Base-by-base conservation (phyloP, 2,888 invertebrate genomes). In the Diogma glabrata region DNA sequence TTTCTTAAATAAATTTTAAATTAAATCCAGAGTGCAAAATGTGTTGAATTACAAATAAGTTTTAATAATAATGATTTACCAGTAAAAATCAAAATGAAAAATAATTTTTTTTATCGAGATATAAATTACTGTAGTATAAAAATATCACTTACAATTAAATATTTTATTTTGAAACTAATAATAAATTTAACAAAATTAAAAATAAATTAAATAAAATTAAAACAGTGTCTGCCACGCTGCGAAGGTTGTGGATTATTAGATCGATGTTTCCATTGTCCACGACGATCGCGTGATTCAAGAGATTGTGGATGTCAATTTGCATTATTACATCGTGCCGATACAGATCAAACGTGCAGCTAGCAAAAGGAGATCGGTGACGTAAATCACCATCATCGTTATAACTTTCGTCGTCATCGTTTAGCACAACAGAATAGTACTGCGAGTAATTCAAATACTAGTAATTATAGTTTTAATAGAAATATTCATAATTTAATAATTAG, bases 281-380 rank as follows among this genome's bases (percentile, higher is more conserved):
- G 85, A 63, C 79, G 84, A 68, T 76, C 79, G 69, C 74, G 78
- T 60, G 79, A 80, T 59, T 48, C 48, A 14, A 82, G 88, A 68
- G 89, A 89, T 72, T 89, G 89, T 71, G 87, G 87, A 73, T 89
- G 89, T 77, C 87, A 89, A 73, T 89, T 89, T 74, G 88, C 88
- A 64, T 77, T 89, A 67, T 81, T 89, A 67, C 89, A 89, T 75
- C 84, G 88, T 67, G 89, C 81, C 62, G 84, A 82, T 67, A 81
- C 81, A 71, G 65, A 74, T 65, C 43, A 43, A 6, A 22, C 43
- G 16, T 43, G 43, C 33, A 76, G 78, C 78, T 78, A 79, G 70
- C 71, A 70, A 64, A 64, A 63, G 54, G 59, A 57, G 57, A 61
- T 60, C 57, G 61, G 58, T 49, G 62, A 60, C 56, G 28, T 38